A percentile compares a stretch with the other conserved stretches of the same genome.
These are phyloP conservation scores for Drymonia ruficornis DNA, from an alignment of 2,888 invertebrate species.

Conservation along the genomic window DNA sequence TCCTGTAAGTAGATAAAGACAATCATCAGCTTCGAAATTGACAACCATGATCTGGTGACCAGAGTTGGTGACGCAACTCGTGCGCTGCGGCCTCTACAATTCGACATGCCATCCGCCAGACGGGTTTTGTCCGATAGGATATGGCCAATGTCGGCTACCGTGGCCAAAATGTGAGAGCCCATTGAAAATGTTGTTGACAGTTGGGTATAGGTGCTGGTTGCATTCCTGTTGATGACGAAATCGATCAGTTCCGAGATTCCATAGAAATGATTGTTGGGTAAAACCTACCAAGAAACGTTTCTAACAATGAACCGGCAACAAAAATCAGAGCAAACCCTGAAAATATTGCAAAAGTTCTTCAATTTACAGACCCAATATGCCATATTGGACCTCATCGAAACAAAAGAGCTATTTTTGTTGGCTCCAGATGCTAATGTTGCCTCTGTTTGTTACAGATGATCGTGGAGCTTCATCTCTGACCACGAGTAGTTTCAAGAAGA, in stretches of 20 bases:
- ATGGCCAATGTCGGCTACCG: constrained; percentile 51
- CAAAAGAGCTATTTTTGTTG: too few species aligned
- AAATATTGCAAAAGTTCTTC: too few species aligned
- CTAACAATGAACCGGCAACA: too few species aligned
- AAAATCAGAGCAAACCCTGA: too few species aligned
- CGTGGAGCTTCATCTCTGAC: constrained; percentile 29
- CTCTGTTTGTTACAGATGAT: constrained; percentile 64
- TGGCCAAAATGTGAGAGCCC: constrained; percentile 30
- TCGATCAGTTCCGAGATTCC: too few species aligned
- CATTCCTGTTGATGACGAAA: not conserved
- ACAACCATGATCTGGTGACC: constrained; percentile 8
- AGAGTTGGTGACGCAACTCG: constrained; percentile 48
- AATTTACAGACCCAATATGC: too few species aligned
- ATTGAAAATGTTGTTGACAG: constrained; percentile 9
- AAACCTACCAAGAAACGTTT: too few species aligned
- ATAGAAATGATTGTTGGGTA: too few species aligned
- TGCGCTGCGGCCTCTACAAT: constrained; percentile 46
- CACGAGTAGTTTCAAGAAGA: constrained; percentile 52
- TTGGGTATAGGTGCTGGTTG: not conserved
- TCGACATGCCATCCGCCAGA: constrained; percentile 48
- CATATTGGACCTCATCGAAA: not conserved
- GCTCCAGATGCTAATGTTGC: not conserved
- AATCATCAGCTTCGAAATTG: not conserved
- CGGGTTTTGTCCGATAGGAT: constrained; percentile 47
- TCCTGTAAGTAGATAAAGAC: too few species aligned